Conservation (phyloP, 2,113 vertebrate species). For the Rallus limicola region DNA sequence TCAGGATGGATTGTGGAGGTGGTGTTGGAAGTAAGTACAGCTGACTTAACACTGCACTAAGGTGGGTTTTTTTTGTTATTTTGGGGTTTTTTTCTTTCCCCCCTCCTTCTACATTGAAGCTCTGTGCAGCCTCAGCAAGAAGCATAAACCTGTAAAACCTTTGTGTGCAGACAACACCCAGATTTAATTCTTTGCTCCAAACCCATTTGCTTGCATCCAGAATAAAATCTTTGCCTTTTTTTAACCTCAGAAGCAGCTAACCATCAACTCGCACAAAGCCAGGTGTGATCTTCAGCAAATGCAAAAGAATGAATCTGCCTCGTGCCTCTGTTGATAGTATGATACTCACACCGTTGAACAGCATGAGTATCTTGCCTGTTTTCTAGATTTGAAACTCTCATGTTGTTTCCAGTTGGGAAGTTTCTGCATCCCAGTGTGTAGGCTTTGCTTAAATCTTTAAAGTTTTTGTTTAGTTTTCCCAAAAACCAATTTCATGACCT, state of each 20-base stretch:
- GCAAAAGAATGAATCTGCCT: background rate
- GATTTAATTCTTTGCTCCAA: background rate
- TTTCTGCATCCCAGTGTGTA: background rate
- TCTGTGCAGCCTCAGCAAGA: background rate
- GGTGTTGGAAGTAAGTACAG: background rate
- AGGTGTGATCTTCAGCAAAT: background rate
- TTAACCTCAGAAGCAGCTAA: background rate
- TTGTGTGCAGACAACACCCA: background rate
- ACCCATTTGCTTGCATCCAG: background rate
- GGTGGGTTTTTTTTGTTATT: too few species aligned
- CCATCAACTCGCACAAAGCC: background rate
- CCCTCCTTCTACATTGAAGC: background rate
- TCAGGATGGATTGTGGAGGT: background rate
- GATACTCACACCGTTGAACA: background rate
- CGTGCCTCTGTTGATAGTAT: background rate
- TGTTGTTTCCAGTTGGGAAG: background rate
- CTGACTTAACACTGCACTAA: background rate
- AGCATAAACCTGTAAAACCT: background rate
- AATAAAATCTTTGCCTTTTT: background rate
- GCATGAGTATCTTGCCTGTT: background rate
- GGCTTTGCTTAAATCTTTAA: background rate
- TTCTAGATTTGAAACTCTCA: background rate
- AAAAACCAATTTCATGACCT: background rate
- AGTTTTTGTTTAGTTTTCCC: background rate
- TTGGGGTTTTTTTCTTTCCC: too few species aligned